Evolutionary conservation across 2,113 vertebrate species (phyloP), one percentile per base, ranked within the genome.

Genomic region (Galeopterus variegatus): DNA sequence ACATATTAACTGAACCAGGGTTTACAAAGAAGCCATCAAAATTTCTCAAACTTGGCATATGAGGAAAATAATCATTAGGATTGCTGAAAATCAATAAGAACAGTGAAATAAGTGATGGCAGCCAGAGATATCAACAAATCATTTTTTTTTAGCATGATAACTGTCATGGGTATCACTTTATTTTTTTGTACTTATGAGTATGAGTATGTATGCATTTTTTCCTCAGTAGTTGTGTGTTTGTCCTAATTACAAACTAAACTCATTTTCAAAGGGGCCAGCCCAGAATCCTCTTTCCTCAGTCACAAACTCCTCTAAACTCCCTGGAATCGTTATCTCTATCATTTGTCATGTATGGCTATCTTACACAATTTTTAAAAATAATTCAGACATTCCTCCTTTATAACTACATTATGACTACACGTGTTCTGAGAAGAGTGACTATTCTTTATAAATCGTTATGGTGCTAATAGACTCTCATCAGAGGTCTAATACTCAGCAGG

Each of bases 171-270:
- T 50, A 52, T 58, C 3, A 52, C 54, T 82, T 88, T 33, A 24
- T 26, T 52, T 70, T 87, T 79, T 89, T 77, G 62, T 36, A 52
- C 6, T n/a, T 93, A 15, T 23, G 17, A 2, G 8, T 80, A 3
- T 60, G 19, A 2, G 10, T 76, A 3, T 60, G 19, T 69, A 36
- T 17, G 1, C 8, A 3, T 87, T 90, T 77, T 77, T 91, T 72
- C 41, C 67, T 94, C 67, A 86, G 17, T 31, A 69, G 54, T 76
- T 52, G 45, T 65, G 1, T 15, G n/a, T 76, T 36, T 77, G 3
- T 77, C 36, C 45, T 69, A 89, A 79, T 82, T 86, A 83, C 15
- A 92, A 83, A 70, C 21, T 81, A 5, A 92, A 90, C 31, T 58
- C 19, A 64, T n/a, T 81, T 52, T 64, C n/a, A 24, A 77, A 56